These are phyloP conservation scores for Athene noctua DNA, from an alignment of 2,113 vertebrate species.

Conservation along the genomic window DNA sequence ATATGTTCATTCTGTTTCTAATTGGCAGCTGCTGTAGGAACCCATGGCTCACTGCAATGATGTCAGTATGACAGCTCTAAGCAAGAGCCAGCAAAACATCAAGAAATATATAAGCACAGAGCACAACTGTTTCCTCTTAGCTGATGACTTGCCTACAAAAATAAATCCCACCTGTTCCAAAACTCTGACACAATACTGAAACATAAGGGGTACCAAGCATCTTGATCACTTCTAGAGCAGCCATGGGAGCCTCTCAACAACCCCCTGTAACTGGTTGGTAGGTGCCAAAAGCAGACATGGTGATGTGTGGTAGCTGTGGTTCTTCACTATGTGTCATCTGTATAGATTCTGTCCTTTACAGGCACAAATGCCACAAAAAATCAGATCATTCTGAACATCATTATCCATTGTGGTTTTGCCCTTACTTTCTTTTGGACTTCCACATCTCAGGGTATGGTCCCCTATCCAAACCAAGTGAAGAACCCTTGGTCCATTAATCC, in stretches of 20 bases:
- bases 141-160: not conserved
- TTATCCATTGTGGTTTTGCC: not conserved
- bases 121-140: constrained; percentile 13
- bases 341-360: not conserved
- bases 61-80: constrained; percentile 16
- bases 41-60: not conserved
- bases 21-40: not conserved
- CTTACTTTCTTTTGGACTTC: not conserved
- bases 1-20: constrained; percentile 20
- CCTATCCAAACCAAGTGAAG: not conserved
- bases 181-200: not conserved
- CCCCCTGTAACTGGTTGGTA: not conserved
- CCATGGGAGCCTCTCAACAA: not conserved
- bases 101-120: not conserved
- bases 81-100: not conserved
- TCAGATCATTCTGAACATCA: not conserved
- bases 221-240: not conserved
- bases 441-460: not conserved
- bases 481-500: not conserved
- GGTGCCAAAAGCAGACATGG: not conserved
- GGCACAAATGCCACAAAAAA: not conserved
- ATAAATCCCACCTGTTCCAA: not conserved
- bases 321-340: rapidly evolving
- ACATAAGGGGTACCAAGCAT: not conserved
- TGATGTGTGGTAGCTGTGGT: not conserved